phyloP scores from a whole-genome alignment of 1,140 invertebrate genomes.

The Microplitis demolitor region DNA sequence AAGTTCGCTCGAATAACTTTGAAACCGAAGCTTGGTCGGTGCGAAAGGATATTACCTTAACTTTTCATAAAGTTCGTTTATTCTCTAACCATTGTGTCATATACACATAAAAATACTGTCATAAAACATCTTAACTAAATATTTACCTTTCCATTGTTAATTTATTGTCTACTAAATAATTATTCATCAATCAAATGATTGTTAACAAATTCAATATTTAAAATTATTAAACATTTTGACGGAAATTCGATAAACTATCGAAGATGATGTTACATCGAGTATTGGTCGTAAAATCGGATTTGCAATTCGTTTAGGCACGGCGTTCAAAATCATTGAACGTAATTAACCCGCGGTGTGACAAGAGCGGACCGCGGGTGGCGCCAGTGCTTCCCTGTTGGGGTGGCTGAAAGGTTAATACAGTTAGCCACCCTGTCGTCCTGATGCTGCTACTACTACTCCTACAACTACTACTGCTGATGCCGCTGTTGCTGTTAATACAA shows the following conservation, averaged over 20 bases:
- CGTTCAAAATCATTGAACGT: slow-evolving; percentile 58
- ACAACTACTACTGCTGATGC: neutral
- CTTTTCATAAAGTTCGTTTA: neutral
- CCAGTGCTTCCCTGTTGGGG: slow-evolving; percentile 36
- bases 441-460: slow-evolving; percentile 35
- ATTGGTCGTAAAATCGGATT: slow-evolving; percentile 48
- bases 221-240: neutral
- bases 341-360: slow-evolving; percentile 55
- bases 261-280: slow-evolving; percentile 21
- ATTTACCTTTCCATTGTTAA: neutral
- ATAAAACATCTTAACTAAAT: neutral
- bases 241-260: neutral
- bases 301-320: slow-evolving; percentile 55
- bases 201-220: no score
- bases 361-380: slow-evolving; percentile 36
- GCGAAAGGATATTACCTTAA: neutral
- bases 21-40: neutral
- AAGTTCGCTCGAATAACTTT: neutral
- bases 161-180: neutral
- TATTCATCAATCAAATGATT: neutral
- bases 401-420: slow-evolving; percentile 60
- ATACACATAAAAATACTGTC: neutral
- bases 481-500: neutral
- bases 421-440: slow-evolving; percentile 52
- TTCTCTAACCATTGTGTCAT: neutral